Evolutionary conservation across 1,140 invertebrate genomes (phyloP).

Genomic region (Galendromus occidentalis): DNA sequence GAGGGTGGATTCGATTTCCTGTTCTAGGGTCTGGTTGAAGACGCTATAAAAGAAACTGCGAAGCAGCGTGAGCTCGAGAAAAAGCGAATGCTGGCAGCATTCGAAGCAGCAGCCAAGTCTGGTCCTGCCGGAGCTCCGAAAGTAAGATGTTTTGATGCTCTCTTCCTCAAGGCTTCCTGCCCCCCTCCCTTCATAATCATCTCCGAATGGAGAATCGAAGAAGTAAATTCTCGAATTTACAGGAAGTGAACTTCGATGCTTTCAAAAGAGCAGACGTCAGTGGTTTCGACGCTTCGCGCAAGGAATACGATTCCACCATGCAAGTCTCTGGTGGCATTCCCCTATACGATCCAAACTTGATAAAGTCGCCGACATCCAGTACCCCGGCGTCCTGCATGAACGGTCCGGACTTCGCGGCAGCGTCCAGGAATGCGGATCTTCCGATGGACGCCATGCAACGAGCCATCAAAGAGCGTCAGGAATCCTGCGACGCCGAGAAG

Average conservation of each 20-base stretch:
- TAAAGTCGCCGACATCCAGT: background rate
- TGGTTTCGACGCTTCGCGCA: background rate
- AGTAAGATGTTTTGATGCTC: background rate
- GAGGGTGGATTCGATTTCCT: too few relatives aligned
- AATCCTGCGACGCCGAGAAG: conserved; percentile 19
- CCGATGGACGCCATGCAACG: conserved; percentile 20
- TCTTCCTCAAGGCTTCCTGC: background rate
- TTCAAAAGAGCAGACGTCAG: conserved; percentile 2
- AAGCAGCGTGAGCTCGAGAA: conserved; percentile 20
- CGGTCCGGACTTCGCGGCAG: background rate
- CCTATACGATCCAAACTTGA: background rate
- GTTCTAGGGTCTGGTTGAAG: conserved; percentile 21
- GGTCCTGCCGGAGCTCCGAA: conserved; percentile 17
- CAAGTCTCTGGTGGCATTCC: conserved; percentile 2
- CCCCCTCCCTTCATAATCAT: background rate
- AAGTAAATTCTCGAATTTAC: background rate
- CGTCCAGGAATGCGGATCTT: background rate
- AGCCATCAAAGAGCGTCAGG: conserved; percentile 19
- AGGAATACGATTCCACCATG: background rate
- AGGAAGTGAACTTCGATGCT: background rate
- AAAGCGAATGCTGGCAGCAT: conserved; percentile 19
- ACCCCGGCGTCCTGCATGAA: conserved; percentile 1
- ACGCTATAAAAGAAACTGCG: conserved; percentile 19
- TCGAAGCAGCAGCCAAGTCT: conserved; percentile 20
- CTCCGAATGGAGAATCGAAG: background rate